Evolutionary conservation across 1,140 invertebrate genomes (phyloP), one percentile per base, ranked within the genome.

Genomic region (Drosophila subobscura): DNA sequence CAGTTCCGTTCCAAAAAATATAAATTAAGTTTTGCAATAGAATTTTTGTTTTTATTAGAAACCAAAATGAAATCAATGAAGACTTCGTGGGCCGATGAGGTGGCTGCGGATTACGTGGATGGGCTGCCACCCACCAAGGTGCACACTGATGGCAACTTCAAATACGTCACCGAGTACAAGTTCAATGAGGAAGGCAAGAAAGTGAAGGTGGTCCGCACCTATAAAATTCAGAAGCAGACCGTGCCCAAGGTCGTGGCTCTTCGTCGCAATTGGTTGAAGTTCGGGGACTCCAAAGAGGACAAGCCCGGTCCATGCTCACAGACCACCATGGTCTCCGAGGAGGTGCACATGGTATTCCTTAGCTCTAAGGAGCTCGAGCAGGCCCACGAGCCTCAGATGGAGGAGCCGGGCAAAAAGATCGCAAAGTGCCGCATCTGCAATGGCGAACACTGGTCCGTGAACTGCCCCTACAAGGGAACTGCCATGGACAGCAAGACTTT

Each of bases 381-480:
- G 63, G 93, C 94, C 33, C 96, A 98, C 78, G 97, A 98, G 71
- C 96, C 96, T 3, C 72, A 73, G 6, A 7, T 91, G 12, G 84
- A 90, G 12, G 84, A 90, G 27, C 54, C 55, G 1, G 59, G 72
- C 27, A 90, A 91, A 41, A 95, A 96, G 65, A 94, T 97, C 74
- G 97, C 99, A 49, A 97, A 97, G 89, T 99, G 98, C 90, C 94
- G 98, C 91, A 97, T 96, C 52, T 99, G 98, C 93, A 97, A 97
- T 85, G 97, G 97, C 25, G 98, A 99, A 72, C 98, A 99, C 93
- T 99, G 98, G 97, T 99, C 98, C 1, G 95, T 97, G 29, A 97
- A 97, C 75, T 99, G 98, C 94, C 98, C 98, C 1, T 99, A 97
- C 93, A 99, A 99, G 92, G 97, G 98, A 83, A 97, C 95, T 79